A percentile compares a stretch with the other conserved stretches of the same genome.
Evolutionary conservation across 64 coral and sea anemone genomes (phyloP).

Genomic region (Porites australiensis): DNA sequence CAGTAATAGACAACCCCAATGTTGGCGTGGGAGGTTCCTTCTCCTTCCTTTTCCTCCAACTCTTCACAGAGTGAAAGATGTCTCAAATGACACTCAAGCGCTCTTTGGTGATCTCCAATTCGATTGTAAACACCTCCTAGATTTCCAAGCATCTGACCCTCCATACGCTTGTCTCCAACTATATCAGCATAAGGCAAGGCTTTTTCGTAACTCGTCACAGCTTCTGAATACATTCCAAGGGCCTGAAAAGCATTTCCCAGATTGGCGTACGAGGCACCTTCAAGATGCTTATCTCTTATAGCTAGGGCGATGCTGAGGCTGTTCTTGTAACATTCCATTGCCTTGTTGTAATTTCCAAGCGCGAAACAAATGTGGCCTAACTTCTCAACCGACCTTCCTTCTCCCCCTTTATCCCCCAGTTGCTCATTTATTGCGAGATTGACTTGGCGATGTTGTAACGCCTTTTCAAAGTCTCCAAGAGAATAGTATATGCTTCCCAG

Average conservation of each 20-base stretch:
- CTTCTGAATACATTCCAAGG: slow-evolving; percentile 36
- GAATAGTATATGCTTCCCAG: slow-evolving; percentile 24
- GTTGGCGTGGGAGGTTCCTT: slow-evolving; percentile 32
- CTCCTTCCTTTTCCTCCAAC: slow-evolving; percentile 38
- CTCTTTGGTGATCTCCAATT: slow-evolving; percentile 20
- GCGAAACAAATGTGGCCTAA: background rate
- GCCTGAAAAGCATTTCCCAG: slow-evolving; percentile 14
- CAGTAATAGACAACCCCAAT: slow-evolving; percentile 31
- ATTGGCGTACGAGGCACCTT: slow-evolving; percentile 46
- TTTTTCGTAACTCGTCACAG: slow-evolving; percentile 20
- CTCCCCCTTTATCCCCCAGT: background rate
- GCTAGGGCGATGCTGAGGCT: slow-evolving; percentile 19
- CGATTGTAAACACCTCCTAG: slow-evolving; percentile 19
- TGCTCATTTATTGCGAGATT: background rate
- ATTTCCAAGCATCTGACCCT: slow-evolving; percentile 26
- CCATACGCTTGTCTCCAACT: slow-evolving; percentile 17
- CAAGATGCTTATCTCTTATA: slow-evolving; percentile 39
- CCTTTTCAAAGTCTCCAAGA: slow-evolving; percentile 8
- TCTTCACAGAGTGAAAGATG: slow-evolving; percentile 44
- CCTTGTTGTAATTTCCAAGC: slow-evolving; percentile 17
- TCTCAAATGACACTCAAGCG: slow-evolving; percentile 21
- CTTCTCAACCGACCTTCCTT: slow-evolving; percentile 24
- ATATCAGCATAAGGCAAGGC: slow-evolving; percentile 17
- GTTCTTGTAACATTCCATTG: slow-evolving; percentile 27
- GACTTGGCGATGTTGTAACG: background rate